Base-by-base conservation (phyloP, 2,888 invertebrate genomes). In the Netelia virgata region DNA sequence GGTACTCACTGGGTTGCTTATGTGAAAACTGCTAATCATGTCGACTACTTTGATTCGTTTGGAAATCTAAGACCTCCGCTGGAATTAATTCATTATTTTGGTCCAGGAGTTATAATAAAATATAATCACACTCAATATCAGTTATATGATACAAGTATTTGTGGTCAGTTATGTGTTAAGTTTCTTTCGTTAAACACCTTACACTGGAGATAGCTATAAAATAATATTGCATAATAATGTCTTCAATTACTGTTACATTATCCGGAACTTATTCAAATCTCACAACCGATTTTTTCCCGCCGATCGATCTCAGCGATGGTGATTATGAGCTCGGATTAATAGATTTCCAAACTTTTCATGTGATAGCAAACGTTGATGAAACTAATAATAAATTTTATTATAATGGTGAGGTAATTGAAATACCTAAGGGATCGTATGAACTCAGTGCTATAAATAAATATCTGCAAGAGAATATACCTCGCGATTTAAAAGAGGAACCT, bases 241-340 rank as follows among this genome's bases (percentile, higher is more conserved):
- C n/a, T n/a, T n/a, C n/a, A n/a, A n/a, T n/a, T n/a, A n/a, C n/a
- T n/a, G n/a, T n/a, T n/a, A n/a, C n/a, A n/a, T n/a, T n/a, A n/a
- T n/a, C n/a, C n/a, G n/a, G n/a, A n/a, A n/a, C n/a, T n/a, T n/a
- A 75, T 14, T 87, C 84, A 53, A 83, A 82, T 16, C 79, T 91
- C 11, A 83, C 77, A 55, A 76, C 84, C 8, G 74, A 87, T 78
- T 88, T 85, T 82, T 88, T 85, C n/a, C 80, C 82, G 0, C 43
- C 68, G 0, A 70, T 74, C 2, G 63, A 74, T 16, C 50, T 74
- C n/a, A 28, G n/a, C n/a, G n/a, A n/a, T n/a, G n/a, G n/a, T n/a
- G n/a, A n/a, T n/a, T n/a, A n/a, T n/a, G n/a, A n/a, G n/a, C n/a
- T n/a, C n/a, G n/a, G n/a, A n/a, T n/a, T n/a, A n/a, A n/a, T n/a